These are phyloP conservation scores for Catocala nupta DNA, from an alignment of 2,888 invertebrate genomes.

Conservation along the genomic window DNA sequence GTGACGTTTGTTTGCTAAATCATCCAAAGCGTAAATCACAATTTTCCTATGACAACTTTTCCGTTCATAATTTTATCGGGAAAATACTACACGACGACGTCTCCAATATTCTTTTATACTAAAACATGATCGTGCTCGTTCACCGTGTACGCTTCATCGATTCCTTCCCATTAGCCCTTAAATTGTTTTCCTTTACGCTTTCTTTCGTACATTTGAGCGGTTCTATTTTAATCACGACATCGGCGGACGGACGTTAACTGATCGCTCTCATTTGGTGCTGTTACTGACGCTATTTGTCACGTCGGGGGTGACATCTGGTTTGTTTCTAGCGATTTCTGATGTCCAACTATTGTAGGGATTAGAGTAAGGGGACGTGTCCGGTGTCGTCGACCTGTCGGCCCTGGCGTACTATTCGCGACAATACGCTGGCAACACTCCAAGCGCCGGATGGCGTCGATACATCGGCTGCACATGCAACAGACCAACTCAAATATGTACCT, in stretches of 20 bases:
- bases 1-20: constrained; percentile 51
- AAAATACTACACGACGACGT: constrained; percentile 17
- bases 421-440: constrained; percentile 76
- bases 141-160: constrained; percentile 20
- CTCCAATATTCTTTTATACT: constrained; percentile 31
- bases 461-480: constrained; percentile 59
- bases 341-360: constrained; percentile 23
- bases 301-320: constrained; percentile 17
- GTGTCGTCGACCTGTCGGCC: constrained; percentile 66
- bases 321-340: constrained; percentile 19
- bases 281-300: constrained; percentile 28
- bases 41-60: constrained; percentile 52
- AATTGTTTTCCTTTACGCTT: constrained; percentile 21
- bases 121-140: constrained; percentile 15
- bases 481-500: constrained; percentile 33
- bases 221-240: constrained; percentile 24
- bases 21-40: constrained; percentile 46
- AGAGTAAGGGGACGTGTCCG: constrained; percentile 32
- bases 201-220: constrained; percentile 4
- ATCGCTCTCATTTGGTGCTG: constrained; percentile 23
- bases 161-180: constrained; percentile 18
- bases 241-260: constrained; percentile 14
- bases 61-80: constrained; percentile 24
- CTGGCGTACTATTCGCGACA: constrained; percentile 67
- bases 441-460: constrained; percentile 67